Conservation (phyloP, 2,888 invertebrate genomes). For the Sturmia bella region DNA sequence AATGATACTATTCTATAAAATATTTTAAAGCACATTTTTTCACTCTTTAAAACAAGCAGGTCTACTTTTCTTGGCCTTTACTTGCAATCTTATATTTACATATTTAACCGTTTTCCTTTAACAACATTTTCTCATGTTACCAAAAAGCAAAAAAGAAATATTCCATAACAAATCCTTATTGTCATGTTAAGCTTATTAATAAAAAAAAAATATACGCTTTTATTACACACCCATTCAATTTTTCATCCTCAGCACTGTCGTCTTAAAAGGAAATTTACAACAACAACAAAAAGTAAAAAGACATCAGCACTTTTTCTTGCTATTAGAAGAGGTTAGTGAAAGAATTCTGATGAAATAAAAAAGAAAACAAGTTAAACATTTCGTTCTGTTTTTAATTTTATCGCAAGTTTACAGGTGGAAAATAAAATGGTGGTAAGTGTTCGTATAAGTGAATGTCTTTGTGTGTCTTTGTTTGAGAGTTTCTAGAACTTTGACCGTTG, state of each 20-base stretch:
- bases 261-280: constrained; percentile 18
- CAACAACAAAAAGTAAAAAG: background rate
- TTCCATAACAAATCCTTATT: constrained; percentile 19
- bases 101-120: background rate
- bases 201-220: constrained; percentile 47
- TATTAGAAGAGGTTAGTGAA: constrained; percentile 23
- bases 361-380: constrained; percentile 25
- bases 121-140: background rate
- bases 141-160: constrained; percentile 18
- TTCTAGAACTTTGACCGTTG: constrained; percentile 2
- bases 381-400: constrained; percentile 48
- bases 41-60: too few relatives aligned
- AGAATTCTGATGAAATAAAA: constrained; percentile 27
- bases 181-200: constrained; percentile 53
- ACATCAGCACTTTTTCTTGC: constrained; percentile 24
- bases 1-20: too few relatives aligned
- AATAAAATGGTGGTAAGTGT: constrained; percentile 1
- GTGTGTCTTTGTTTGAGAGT: background rate
- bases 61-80: too few relatives aligned
- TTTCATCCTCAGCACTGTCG: background rate
- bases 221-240: constrained; percentile 14
- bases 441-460: too few relatives aligned
- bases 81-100: too few relatives aligned
- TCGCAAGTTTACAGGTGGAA: constrained; percentile 61
- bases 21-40: too few relatives aligned